Percentiles rank a stretch among this genome's conserved stretches.
phyloP scores from a whole-genome alignment of 2,888 invertebrate genomes.

The Spisula subtruncata region DNA sequence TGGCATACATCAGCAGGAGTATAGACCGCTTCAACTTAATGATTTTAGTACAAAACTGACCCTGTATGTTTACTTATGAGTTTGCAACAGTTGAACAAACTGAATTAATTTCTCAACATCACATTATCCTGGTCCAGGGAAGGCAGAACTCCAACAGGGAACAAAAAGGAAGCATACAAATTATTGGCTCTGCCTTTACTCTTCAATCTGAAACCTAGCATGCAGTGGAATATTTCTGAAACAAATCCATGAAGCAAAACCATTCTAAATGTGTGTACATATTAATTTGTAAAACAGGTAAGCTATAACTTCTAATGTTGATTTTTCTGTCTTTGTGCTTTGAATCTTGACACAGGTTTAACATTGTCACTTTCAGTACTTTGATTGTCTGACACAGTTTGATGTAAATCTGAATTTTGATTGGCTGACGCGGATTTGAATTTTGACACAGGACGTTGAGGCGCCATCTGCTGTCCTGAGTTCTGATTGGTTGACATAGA shows the following conservation, averaged over 20 bases:
- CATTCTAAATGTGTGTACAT: background rate
- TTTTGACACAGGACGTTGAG: conserved; percentile 60
- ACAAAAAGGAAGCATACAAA: background rate
- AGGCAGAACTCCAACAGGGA: background rate
- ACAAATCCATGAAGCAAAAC: background rate
- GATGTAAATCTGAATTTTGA: conserved; percentile 21
- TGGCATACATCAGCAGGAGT: too few species aligned
- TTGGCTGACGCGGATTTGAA: conserved; percentile 54
- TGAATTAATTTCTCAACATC: too few species aligned
- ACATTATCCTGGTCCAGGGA: too few species aligned
- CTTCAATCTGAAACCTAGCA: too few species aligned
- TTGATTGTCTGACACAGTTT: background rate
- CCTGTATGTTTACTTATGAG: too few species aligned
- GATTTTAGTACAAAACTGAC: too few species aligned
- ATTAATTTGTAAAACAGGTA: background rate
- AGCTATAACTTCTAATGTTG: background rate
- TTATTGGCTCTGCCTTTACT: too few species aligned
- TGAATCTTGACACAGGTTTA: conserved; percentile 79
- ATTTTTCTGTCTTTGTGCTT: conserved; percentile 72
- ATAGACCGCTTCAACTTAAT: too few species aligned
- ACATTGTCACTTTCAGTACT: conserved; percentile 34
- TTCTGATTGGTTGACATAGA: conserved; percentile 47
- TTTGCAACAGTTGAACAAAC: too few species aligned
- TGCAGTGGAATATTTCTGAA: too few species aligned
- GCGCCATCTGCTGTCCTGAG: background rate